A percentile compares a stretch with the other conserved stretches of the same genome.
phyloP scores from a whole-genome alignment of 2,113 vertebrate species.

The human region GRCh38 chr21:31177001-31177500 shows the following conservation, averaged over 20 bases:
- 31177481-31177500: too few relatives aligned
- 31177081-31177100: background rate
- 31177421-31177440: too few relatives aligned
- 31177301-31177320: background rate
- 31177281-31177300: background rate
- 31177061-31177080: background rate
- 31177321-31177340: too few relatives aligned
- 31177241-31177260: background rate
- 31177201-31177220: background rate
- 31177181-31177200: background rate
- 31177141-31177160: background rate
- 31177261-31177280: background rate
- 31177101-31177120: background rate
- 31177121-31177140: too few relatives aligned
- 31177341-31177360: too few relatives aligned
- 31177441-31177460: too few relatives aligned
- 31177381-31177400: too few relatives aligned
- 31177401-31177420: too few relatives aligned
- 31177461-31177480: too few relatives aligned
- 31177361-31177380: too few relatives aligned
- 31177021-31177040: accelerated
- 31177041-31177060: accelerated
- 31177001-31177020: background rate
- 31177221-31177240: background rate
- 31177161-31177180: background rate